phyloP scores from a whole-genome alignment of 1,140 invertebrate species.

The Magallana ariakensis region DNA sequence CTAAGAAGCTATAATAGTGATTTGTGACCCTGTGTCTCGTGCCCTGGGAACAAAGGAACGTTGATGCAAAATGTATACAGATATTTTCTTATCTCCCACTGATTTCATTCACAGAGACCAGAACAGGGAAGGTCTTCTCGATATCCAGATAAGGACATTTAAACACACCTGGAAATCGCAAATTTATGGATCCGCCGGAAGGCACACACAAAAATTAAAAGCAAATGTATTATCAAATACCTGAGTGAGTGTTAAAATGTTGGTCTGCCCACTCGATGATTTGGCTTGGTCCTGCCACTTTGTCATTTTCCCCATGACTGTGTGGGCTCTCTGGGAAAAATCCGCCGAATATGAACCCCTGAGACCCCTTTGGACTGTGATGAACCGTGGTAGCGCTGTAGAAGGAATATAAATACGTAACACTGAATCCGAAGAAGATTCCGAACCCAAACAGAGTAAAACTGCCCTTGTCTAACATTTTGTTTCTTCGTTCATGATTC shows the following conservation, averaged over 20 bases:
- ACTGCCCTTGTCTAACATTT: conserved; percentile 37
- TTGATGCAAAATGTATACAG: not conserved
- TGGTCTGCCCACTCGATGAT: conserved; percentile 63
- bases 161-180: not conserved
- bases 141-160: not conserved
- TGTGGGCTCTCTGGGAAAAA: conserved; percentile 62
- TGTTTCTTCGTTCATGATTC: not conserved
- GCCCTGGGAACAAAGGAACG: too few relatives aligned
- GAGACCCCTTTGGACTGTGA: not conserved
- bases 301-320: conserved; percentile 62
- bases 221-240: conserved; percentile 25
- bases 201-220: not conserved
- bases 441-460: conserved; percentile 61
- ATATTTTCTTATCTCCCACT: not conserved
- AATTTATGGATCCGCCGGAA: not conserved
- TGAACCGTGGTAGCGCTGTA: not conserved
- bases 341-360: conserved; percentile 14
- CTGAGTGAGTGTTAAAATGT: conserved; percentile 61
- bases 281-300: conserved; percentile 55
- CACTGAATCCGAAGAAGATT: conserved; percentile 60
- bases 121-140: not conserved
- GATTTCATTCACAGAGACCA: not conserved
- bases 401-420: conserved; percentile 59
- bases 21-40: not conserved
- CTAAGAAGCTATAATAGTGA: too few relatives aligned